Evolutionary conservation across 1,140 invertebrate species (phyloP), one percentile per base, ranked within the genome.

Genomic region (Gerris buenoi): DNA sequence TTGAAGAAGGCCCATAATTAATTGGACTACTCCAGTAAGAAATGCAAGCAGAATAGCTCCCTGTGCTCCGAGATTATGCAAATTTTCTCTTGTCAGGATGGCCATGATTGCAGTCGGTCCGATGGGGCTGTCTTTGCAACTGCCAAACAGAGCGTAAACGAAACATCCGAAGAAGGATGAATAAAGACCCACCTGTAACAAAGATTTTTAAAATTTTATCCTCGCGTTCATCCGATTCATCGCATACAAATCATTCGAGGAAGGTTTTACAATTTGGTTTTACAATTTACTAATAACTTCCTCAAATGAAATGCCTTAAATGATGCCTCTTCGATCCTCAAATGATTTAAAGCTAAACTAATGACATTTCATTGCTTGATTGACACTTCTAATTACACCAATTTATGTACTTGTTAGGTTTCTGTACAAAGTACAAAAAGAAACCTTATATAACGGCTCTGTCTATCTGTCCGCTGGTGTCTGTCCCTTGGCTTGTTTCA

Each of bases 101-200:
- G 84, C 82, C 70, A 82, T 81, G 67, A 88, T 86, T 1, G 86
- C 86, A 1, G 86, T 85, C 1, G 86, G 86, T 1, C 86, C 86
- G 62, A 88, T 83, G 2, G 88, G 85, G 57, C 88, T 83, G 70
- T 89, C 87, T 76, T 88, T 88, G 67, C 86, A 85, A 28, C 86
- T 88, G 18, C 89, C 89, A 70, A 91, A 81, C 22, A 91, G 76
- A 29, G 84, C 83, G 74, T 91, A 91, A 0, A 91, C 80, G 73
- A 90, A 90, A 73, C 85, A 87, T 1, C 86, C 88, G 83, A 93
- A 88, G 79, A 95, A 94, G 1, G 90, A 88, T 0, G 90, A 91
- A 76, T 94, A 95, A 1, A 95, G 79, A 22, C 91, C 92, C 78
- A 88, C 88, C 84, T 85, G 75, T 28, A 79, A 78, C 68, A 72